Base-by-base conservation (phyloP, 2,113 vertebrate genomes). In the Pedionomus torquatus region DNA sequence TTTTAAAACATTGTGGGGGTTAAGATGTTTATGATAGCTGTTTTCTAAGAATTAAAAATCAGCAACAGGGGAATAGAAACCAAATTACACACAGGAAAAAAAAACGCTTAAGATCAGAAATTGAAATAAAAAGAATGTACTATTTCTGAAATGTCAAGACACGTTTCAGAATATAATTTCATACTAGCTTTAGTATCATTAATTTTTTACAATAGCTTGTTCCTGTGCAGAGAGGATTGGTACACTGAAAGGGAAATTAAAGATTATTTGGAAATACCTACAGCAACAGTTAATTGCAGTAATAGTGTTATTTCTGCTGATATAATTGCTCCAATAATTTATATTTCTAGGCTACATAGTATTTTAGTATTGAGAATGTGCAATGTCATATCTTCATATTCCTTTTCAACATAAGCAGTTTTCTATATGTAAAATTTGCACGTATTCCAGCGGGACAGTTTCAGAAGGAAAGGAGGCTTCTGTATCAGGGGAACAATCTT, bases 261-360 rank as follows among this genome's bases (percentile, higher is more conserved):
- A 93, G 57, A 49, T 65, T 95, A 48, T 92, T 98, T 95, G 95
- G 61, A 96, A 74, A 92, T 97, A 95, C 81, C 48, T 86, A 51
- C 49, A 94, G 51, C 51, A 95, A 54, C 55, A 94, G 58, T 30
- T 97, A 83, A 93, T 90, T 96, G 68, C 48, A 83, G 77, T 89
- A 87, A 84, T 65, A 23, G 41, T 90, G 80, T 75, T 96, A 74
- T 96, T 97, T 95, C 37, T 96, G 48, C 83, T 94, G 30, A 55
- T 93, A 31, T 94, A 94, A 97, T 97, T 95, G 61, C 76, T 66
- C 20, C 60, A 76, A 54, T 91, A 86, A 80, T 95, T 95, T 95
- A 61, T 68, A 85, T 86, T 87, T 93, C 63, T 93, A 44, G 68
- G 75, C 17, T 55, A 92, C 89, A 33, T 80, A 39, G 89, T 80